Conservation (phyloP, 2,888 invertebrate species). For the Pantelozetes paolii region DNA sequence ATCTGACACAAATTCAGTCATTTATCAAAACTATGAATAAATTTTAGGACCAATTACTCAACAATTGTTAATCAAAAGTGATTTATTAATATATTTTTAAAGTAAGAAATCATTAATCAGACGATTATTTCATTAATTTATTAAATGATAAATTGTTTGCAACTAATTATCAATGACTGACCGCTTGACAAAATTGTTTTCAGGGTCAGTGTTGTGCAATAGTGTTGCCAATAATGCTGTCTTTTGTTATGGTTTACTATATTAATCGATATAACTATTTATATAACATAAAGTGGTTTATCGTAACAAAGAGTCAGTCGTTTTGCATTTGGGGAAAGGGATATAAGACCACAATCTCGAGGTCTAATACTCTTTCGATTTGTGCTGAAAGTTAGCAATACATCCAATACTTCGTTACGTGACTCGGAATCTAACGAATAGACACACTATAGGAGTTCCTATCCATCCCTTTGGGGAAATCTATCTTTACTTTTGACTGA, state of each 20-base stretch:
- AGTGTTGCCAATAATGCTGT: background rate
- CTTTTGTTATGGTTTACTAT: background rate
- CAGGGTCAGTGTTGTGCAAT: too few species aligned
- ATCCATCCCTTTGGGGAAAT: constrained; percentile 22
- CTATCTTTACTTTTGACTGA: constrained; percentile 24
- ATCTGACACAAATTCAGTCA: too few species aligned
- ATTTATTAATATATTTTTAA: background rate
- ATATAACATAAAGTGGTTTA: constrained; percentile 5
- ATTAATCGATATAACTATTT: constrained; percentile 33
- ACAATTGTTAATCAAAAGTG: too few species aligned
- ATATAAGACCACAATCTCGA: constrained; percentile 23
- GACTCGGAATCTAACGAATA: constrained; percentile 17
- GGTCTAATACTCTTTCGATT: constrained; percentile 14
- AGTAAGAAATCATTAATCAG: background rate
- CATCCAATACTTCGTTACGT: background rate
- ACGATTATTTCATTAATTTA: background rate
- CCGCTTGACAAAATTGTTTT: background rate
- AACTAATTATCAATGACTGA: background rate
- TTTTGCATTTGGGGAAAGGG: background rate
- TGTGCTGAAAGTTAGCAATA: background rate
- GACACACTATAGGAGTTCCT: constrained; percentile 11
- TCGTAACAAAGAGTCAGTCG: background rate
- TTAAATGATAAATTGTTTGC: constrained; percentile 12
- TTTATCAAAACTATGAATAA: too few species aligned
- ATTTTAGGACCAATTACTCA: too few species aligned